Evolutionary conservation across 92 coral and sea anemone genomes (phyloP).

Genomic region (Porites divaricata): DNA sequence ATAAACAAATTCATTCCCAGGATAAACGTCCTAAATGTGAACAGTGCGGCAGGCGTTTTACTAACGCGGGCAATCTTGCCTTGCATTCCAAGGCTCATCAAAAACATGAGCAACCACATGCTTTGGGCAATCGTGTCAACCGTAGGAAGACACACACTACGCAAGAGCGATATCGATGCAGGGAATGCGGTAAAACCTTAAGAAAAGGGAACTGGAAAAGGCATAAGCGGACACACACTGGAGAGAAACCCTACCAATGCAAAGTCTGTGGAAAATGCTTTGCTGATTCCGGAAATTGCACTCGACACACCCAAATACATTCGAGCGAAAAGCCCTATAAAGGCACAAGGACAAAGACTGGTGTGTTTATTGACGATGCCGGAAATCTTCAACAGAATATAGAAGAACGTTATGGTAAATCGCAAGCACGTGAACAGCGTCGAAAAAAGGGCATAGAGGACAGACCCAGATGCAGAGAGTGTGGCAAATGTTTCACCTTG

Average conservation of each 20-base stretch:
- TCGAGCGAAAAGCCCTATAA: too few species aligned
- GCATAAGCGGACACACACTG: not conserved
- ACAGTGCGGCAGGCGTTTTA: not conserved
- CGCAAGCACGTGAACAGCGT: not conserved
- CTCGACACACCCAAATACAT: too few species aligned
- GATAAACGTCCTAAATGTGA: not conserved
- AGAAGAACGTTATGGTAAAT: not conserved
- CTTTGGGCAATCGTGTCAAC: too few species aligned
- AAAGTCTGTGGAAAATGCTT: not conserved
- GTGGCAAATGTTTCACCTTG: too few species aligned
- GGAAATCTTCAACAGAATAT: too few species aligned
- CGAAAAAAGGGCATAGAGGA: not conserved
- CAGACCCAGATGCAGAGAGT: too few species aligned
- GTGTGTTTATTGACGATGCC: too few species aligned
- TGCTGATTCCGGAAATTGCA: not conserved
- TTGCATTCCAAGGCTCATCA: not conserved
- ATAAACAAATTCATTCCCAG: not conserved
- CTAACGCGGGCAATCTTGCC: not conserved
- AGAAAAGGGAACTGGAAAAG: not conserved
- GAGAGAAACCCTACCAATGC: not conserved
- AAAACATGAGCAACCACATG: too few species aligned
- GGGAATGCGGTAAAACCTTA: not conserved
- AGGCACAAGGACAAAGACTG: too few species aligned
- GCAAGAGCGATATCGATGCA: not conserved
- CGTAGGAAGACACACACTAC: too few species aligned